Evolutionary conservation across 2,888 invertebrate genomes (phyloP), one percentile per base, ranked within the genome.

Genomic region (Lasioglossum oenotherae): DNA sequence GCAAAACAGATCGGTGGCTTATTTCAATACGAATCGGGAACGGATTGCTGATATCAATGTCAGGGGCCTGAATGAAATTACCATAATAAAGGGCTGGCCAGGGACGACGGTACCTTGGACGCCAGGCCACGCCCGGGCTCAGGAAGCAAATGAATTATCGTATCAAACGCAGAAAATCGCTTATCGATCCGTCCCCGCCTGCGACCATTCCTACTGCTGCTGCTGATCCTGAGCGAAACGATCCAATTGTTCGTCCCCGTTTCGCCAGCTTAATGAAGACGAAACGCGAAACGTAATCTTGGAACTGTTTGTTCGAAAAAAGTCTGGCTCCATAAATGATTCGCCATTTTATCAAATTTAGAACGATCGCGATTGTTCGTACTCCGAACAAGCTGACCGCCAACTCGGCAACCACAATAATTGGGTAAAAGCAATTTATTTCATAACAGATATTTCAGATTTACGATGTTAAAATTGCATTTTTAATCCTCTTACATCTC

Each of bases 21-120:
- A 92, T 92, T 92, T 91, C 92, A 91, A 92, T 92, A 92, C 91
- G 92, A 93, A 93, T 93, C 92, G 93, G 93, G 90, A 91, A 92
- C 91, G 92, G 92, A 93, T 93, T 91, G 91, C 83, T 89, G 91
- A 93, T 92, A 92, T 93, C 91, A 92, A 90, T 91, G 92, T 91
- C 92, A 87, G 84, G 81, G 57, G 78, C 67, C 81, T 84, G 92
- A 93, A 93, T 93, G 91, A 90, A 92, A 94, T 94, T 94, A 94
- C 91, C 94, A 94, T 94, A 94, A 94, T 94, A 94, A 93, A 94
- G 91, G 84, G 83, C 82, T 81, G 86, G 82, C 49, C 27, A 67
- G 72, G 79, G 82, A 80, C 84, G 83, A 82, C 80, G 81, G 31
- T 85, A 83, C 81, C 85, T 67, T 85, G 81, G 86, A 84, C 88